Percentiles rank a stretch among this genome's conserved stretches.
Conservation (phyloP, 2,888 invertebrate genomes). For the Drosophila meridionalis region DNA sequence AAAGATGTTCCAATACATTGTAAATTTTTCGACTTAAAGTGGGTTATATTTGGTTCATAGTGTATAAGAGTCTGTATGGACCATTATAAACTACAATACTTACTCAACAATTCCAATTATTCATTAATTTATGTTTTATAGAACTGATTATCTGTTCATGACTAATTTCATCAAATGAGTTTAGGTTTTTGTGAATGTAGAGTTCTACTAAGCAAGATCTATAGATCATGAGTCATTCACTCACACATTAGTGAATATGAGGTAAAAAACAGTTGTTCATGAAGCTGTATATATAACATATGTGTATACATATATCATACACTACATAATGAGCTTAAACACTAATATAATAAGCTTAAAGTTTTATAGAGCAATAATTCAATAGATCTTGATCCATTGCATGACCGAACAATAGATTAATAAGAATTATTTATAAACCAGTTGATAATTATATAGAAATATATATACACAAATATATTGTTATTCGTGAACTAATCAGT, state of each 20-base stretch:
- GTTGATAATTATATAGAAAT: too few species aligned
- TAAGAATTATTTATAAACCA: not conserved
- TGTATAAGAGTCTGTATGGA: not conserved
- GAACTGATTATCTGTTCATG: not conserved
- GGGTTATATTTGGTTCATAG: not conserved
- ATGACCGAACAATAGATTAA: not conserved
- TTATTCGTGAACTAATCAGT: too few species aligned
- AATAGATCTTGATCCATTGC: not conserved
- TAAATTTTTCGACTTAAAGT: not conserved
- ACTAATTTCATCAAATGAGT: not conserved
- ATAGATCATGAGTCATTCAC: too few species aligned
- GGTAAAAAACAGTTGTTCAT: too few species aligned
- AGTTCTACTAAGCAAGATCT: too few species aligned
- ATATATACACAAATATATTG: too few species aligned
- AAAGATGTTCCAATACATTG: not conserved
- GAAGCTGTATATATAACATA: too few species aligned
- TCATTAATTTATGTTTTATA: not conserved
- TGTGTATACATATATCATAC: too few species aligned
- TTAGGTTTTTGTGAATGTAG: not conserved
- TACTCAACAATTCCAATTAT: too few species aligned
- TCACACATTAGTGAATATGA: too few species aligned
- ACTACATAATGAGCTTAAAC: too few species aligned
- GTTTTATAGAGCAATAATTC: not conserved
- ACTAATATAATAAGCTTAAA: not conserved
- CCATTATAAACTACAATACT: too few species aligned